Base-by-base conservation (phyloP, 1,140 invertebrate genomes). In the Scaptomyza pallida region DNA sequence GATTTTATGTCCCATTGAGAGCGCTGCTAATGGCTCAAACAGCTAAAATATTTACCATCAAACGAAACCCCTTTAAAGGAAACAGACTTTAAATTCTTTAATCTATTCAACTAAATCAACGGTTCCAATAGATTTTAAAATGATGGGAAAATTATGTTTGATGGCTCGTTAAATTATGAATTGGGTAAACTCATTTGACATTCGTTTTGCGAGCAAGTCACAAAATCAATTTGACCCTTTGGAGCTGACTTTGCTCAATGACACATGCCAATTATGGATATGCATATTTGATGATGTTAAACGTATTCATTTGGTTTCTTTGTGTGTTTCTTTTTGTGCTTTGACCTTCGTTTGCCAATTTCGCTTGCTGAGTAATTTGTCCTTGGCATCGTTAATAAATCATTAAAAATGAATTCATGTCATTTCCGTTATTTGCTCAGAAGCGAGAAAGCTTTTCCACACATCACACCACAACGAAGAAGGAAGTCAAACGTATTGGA, bases 241-340 rank as follows among this genome's bases (percentile, higher is more conserved):
- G 23, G 47, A 21, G 21, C 21, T 5, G 23, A 6, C 6, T 26
- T 15, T 40, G 33, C 30, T 54, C 52, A 70, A 59, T 67, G 70
- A 43, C 72, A 69, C 52, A 59, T 65, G 62, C 44, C 69, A 86
- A 80, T 86, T 74, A 80, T 56, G 60, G 15, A 15, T 48, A 26
- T 80, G 81, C 41, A 80, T 64, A 64, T 86, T 77, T 77, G 13
- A 86, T 80, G 59, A 63, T 50, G 70, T 45, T 72, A 47, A 40
- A 68, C 41, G 44, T 55, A 56, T 67, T n/a, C 40, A 51, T 40
- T 68, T 62, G 26, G 26, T 1, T 30, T 9, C 8, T 30, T 30
- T 30, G 8, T 30, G 6, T 30, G 1, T 9, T 30, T 54, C 23
- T 10, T 33, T 12, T 33, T 45, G n/a, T n/a, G n/a, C 15, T 33